These are phyloP conservation scores for Lycophotia porphyrea DNA, from an alignment of 2,888 invertebrate genomes.

Conservation along the genomic window DNA sequence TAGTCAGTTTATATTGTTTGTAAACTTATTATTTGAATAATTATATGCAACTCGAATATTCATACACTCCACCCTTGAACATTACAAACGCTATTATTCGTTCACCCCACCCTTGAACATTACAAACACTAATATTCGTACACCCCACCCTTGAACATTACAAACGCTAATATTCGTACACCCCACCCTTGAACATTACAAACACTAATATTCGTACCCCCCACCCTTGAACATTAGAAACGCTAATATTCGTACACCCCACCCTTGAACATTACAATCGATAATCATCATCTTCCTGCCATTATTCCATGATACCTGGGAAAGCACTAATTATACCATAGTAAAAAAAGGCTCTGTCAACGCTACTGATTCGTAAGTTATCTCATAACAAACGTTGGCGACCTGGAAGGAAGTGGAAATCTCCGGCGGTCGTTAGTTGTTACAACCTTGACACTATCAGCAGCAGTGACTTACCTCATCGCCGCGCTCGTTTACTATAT, in stretches of 20 bases:
- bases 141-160: too few relatives aligned
- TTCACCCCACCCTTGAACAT: too few relatives aligned
- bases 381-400: constrained; percentile 43
- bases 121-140: too few relatives aligned
- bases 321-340: neutral
- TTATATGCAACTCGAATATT: neutral
- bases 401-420: constrained; percentile 80
- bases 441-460: constrained; percentile 82
- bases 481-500: constrained; percentile 76
- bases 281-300: neutral
- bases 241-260: too few relatives aligned
- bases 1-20: neutral
- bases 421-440: constrained; percentile 68
- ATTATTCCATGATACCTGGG: neutral
- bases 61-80: too few relatives aligned
- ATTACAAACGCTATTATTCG: neutral
- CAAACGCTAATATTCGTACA: neutral
- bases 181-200: too few relatives aligned
- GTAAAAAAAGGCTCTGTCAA: neutral
- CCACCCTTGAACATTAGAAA: too few relatives aligned
- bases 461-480: constrained; percentile 80
- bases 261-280: neutral
- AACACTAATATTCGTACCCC: too few relatives aligned
- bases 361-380: constrained; percentile 34
- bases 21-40: neutral